phyloP scores from a whole-genome alignment of 2,888 invertebrate species.

The Halictus quadricinctus region DNA sequence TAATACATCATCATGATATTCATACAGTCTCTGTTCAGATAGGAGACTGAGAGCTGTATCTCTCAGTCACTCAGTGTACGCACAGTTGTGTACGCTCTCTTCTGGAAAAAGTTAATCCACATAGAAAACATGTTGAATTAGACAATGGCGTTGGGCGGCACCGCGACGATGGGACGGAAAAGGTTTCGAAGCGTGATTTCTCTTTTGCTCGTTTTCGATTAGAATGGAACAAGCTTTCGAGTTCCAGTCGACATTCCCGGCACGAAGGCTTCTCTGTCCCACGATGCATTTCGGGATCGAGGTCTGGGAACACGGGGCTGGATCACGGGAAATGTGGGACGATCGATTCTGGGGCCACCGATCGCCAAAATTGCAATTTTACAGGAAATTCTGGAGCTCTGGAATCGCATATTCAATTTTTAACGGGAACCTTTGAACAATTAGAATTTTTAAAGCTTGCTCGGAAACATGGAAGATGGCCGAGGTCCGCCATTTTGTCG shows the following conservation, averaged over 20 bases:
- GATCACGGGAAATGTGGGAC: not conserved
- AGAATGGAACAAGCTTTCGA: not conserved
- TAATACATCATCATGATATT: constrained; percentile 82
- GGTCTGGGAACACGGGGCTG: not conserved
- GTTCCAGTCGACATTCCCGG: constrained; percentile 4
- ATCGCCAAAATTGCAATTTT: not conserved
- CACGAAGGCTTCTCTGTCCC: constrained; percentile 54
- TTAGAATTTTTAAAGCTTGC: not conserved
- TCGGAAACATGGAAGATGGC: not conserved
- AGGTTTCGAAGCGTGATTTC: constrained; percentile 27
- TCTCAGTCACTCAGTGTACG: constrained; percentile 78
- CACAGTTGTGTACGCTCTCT: constrained; percentile 73
- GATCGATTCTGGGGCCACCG: not conserved
- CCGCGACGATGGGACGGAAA: constrained; percentile 56
- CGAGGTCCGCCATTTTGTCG: not conserved
- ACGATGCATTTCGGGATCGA: constrained; percentile 42
- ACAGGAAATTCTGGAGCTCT: not conserved
- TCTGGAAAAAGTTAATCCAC: constrained; percentile 82
- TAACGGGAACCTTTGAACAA: not conserved
- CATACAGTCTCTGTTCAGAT: constrained; percentile 80
- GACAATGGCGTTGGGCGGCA: constrained; percentile 63
- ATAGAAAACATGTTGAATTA: constrained; percentile 78
- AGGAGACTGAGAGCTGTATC: constrained; percentile 75
- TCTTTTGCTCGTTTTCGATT: not conserved
- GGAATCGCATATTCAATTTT: not conserved